Evolutionary conservation across 1,140 invertebrate species (phyloP).

Genomic region (Ceratosolen fusciceps): DNA sequence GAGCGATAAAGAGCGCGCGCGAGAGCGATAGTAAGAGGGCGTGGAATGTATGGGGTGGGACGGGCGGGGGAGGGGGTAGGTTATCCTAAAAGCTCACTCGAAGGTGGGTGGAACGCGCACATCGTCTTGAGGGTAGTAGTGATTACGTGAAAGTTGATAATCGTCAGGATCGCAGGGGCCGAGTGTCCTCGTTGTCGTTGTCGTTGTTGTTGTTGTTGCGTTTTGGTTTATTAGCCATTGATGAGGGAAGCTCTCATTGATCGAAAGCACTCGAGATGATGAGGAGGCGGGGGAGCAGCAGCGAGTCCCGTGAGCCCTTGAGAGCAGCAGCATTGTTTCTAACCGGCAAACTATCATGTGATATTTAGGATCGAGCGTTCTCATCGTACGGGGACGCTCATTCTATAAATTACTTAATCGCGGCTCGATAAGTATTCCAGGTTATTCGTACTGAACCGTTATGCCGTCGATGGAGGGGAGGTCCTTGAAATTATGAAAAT

Average conservation of each 20-base stretch:
- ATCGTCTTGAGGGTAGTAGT: too few species aligned
- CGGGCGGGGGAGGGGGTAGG: too few species aligned
- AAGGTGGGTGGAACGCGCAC: too few species aligned
- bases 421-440: background rate
- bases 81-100: too few species aligned
- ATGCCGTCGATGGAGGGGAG: slow-evolving; percentile 11
- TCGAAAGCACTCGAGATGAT: background rate
- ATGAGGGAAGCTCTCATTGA: background rate
- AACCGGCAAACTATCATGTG: background rate
- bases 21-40: too few species aligned
- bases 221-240: background rate
- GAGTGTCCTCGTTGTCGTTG: background rate
- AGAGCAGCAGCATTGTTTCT: background rate
- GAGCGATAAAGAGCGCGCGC: too few species aligned
- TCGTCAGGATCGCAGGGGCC: background rate
- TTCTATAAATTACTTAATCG: slow-evolving; percentile 34
- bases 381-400: background rate
- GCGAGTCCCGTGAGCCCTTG: background rate
- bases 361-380: background rate
- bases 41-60: too few species aligned
- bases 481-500: slow-evolving; percentile 16
- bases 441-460: background rate
- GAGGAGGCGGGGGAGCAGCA: background rate
- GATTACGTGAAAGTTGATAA: background rate
- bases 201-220: background rate